These are phyloP conservation scores for Lathamus discolor DNA, from an alignment of 2,113 vertebrate species.

Conservation along the genomic window DNA sequence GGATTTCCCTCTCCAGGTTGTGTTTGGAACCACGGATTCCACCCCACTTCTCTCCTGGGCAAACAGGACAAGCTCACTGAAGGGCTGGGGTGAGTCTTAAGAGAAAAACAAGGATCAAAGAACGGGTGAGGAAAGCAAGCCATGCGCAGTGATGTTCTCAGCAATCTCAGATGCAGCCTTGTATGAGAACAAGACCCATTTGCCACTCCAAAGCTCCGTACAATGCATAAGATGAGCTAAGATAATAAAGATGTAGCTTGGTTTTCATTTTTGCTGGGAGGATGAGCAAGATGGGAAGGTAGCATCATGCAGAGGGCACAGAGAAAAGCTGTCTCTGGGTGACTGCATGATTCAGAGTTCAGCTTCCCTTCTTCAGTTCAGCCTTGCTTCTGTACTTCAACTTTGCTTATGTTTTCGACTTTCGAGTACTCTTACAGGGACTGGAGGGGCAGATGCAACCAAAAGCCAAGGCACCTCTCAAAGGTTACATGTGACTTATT, in stretches of 20 bases:
- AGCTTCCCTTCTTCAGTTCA: neutral
- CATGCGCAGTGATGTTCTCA: rapidly evolving
- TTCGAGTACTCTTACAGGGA: neutral
- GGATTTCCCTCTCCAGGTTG: neutral
- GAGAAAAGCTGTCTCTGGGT: neutral
- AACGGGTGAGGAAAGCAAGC: neutral
- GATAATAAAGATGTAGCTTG: neutral
- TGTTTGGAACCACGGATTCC: neutral
- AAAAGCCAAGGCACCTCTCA: neutral
- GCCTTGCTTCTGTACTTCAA: neutral
- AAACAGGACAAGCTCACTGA: neutral
- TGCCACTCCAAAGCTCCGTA: neutral
- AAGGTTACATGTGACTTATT: neutral
- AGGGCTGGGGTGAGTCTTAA: neutral
- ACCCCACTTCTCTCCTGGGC: neutral
- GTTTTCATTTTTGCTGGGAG: neutral
- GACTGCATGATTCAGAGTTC: neutral
- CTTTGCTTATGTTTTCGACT: neutral
- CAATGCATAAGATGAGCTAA: neutral
- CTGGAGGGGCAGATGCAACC: neutral
- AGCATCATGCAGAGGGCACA: neutral
- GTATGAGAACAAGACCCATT: neutral
- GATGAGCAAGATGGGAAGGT: neutral
- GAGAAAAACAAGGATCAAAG: neutral
- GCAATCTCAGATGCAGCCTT: neutral